Conservation (phyloP, 2,113 vertebrate genomes). For the Dicerorhinus sumatrensis region DNA sequence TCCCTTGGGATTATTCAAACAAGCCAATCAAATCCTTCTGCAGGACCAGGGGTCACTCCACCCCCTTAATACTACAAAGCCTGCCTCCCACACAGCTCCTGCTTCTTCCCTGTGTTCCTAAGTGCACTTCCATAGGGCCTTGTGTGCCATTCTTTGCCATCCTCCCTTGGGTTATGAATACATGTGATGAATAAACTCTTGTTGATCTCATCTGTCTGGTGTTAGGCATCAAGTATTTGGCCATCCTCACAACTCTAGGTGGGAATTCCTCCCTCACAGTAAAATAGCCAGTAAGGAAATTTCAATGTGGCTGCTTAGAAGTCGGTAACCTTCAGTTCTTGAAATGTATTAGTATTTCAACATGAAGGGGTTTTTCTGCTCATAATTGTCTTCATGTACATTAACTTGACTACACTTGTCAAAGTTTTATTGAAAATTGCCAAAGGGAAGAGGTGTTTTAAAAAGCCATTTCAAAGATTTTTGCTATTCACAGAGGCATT, state of each 20-base stretch:
- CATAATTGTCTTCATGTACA: not conserved
- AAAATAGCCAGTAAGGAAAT: not conserved
- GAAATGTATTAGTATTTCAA: not conserved
- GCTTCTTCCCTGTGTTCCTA: not conserved
- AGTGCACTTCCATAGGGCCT: too few species aligned
- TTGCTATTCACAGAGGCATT: not conserved
- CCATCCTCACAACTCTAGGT: not conserved
- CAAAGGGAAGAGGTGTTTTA: not conserved
- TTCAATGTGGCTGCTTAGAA: not conserved
- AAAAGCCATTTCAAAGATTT: not conserved
- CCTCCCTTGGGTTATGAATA: fast-evolving
- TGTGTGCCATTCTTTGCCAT: not conserved
- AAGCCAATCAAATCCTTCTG: not conserved
- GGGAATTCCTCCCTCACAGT: not conserved
- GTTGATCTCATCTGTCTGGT: not conserved
- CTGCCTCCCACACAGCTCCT: not conserved
- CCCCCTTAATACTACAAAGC: fast-evolving
- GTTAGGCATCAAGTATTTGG: not conserved
- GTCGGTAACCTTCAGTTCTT: not conserved
- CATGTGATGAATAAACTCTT: not conserved
- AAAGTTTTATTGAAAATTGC: not conserved
- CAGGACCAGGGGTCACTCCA: fast-evolving
- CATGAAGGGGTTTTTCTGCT: not conserved
- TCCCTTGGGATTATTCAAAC: not conserved
- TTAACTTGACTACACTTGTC: not conserved